Evolutionary conservation across 1,140 invertebrate genomes (phyloP).

Genomic region (Ostrea denselamellosa): DNA sequence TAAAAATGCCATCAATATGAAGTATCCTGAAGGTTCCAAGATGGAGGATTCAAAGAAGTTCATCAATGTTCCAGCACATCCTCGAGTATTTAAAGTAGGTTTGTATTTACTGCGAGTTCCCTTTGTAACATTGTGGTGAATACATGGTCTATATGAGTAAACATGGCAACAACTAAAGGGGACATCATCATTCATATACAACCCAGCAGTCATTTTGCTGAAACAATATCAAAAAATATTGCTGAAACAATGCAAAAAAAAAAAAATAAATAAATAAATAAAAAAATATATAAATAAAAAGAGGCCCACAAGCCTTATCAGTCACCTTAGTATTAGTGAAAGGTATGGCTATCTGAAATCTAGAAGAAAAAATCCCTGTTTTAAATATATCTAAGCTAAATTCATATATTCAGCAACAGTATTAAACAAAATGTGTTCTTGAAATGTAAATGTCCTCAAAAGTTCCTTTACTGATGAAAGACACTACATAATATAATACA

Average conservation of each 20-base stretch:
- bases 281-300: too few species aligned
- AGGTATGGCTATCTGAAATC: too few species aligned
- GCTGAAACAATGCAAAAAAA: background rate
- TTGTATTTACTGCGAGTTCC: constrained; percentile 45
- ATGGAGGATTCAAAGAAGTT: constrained; percentile 47
- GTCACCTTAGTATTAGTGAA: too few species aligned
- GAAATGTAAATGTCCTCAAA: too few species aligned
- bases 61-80: constrained; percentile 54
- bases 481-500: too few species aligned
- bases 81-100: constrained; percentile 51
- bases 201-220: constrained; percentile 44
- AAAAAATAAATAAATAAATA: too few species aligned
- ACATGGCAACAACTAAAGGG: constrained; percentile 64
- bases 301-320: too few species aligned
- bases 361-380: too few species aligned
- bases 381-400: too few species aligned
- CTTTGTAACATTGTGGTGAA: constrained; percentile 58
- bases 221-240: background rate
- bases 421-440: too few species aligned
- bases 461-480: too few species aligned
- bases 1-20: constrained; percentile 47
- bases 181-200: constrained; percentile 53
- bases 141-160: constrained; percentile 51
- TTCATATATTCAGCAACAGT: too few species aligned
- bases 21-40: constrained; percentile 44